phyloP scores from a whole-genome alignment of 2,888 invertebrate species.

The Pristionchus fissidentatus region DNA sequence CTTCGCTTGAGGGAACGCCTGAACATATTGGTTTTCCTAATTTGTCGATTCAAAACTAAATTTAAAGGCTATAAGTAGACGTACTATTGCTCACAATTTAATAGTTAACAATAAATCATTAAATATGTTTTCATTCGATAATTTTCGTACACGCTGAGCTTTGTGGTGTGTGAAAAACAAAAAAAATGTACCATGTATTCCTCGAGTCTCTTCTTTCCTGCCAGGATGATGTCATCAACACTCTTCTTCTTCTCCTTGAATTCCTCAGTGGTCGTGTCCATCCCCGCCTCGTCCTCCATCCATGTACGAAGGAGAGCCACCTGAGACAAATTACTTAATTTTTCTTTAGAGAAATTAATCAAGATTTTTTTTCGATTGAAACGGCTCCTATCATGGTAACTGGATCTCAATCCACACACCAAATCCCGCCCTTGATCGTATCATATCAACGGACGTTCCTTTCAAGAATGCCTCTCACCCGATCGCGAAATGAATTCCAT shows the following conservation, averaged over 20 bases:
- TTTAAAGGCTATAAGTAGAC: not conserved
- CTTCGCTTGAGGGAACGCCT: conserved; percentile 57
- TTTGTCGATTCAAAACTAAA: not conserved
- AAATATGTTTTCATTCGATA: not conserved
- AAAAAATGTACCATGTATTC: conserved; percentile 57
- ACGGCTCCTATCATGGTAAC: too few species aligned
- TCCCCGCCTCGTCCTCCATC: conserved; percentile 91
- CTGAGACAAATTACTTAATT: conserved; percentile 47
- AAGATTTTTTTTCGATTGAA: too few species aligned
- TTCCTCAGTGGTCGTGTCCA: conserved; percentile 84
- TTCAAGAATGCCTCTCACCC: too few species aligned
- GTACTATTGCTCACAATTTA: not conserved
- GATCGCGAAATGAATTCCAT: too few species aligned
- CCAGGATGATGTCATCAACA: conserved; percentile 63
- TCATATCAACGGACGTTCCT: too few species aligned
- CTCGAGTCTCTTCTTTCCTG: conserved; percentile 61
- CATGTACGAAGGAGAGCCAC: conserved; percentile 81
- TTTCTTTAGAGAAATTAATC: too few species aligned
- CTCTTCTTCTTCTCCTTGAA: conserved; percentile 64
- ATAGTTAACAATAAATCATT: not conserved
- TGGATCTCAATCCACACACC: too few species aligned
- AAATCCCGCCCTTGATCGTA: too few species aligned
- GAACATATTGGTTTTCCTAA: not conserved
- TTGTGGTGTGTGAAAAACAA: too few species aligned
- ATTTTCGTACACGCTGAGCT: not conserved